Evolutionary conservation across 2,888 invertebrate species (phyloP).

Genomic region (Leptopilina myrica): DNA sequence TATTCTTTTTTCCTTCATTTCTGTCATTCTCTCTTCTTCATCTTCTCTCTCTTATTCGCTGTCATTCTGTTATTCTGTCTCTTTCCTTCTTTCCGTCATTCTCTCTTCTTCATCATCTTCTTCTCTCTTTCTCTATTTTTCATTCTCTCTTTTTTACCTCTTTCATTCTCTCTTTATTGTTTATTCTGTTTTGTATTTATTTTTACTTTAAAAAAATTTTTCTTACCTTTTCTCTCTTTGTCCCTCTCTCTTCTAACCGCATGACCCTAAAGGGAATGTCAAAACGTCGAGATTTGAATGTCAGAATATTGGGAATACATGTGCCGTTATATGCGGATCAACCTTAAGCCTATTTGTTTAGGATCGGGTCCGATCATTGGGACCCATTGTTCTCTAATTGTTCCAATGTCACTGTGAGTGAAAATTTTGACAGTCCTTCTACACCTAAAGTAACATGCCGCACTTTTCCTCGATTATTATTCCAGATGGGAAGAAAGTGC

Average conservation of each 20-base stretch:
- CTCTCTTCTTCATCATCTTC: too few species aligned
- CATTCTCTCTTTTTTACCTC: conserved; percentile 35
- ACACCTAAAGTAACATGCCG: conserved; percentile 37
- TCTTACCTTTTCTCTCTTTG: too few species aligned
- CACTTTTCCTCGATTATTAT: conserved; percentile 42
- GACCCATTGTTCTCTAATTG: conserved; percentile 52
- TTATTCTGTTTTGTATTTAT: too few species aligned
- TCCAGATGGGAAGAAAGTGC: conserved; percentile 25
- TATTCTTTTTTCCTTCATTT: too few species aligned
- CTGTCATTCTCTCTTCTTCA: too few species aligned
- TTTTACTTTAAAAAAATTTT: too few species aligned
- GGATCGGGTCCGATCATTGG: conserved; percentile 51
- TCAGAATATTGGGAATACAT: neutral
- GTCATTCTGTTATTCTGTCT: too few species aligned
- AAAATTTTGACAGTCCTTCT: conserved; percentile 36
- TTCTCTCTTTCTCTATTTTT: too few species aligned
- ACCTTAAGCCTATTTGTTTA: conserved; percentile 59
- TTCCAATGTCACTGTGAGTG: conserved; percentile 41
- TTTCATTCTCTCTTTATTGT: neutral
- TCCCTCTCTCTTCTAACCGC: neutral
- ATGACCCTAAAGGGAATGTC: neutral
- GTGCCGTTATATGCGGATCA: conserved; percentile 50
- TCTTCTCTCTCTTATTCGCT: too few species aligned
- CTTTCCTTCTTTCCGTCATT: too few species aligned
- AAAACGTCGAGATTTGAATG: neutral